Evolutionary conservation across 2,797 vertebrate genomes (phyloP).

Genomic region (Acipenser transmontanus): DNA sequence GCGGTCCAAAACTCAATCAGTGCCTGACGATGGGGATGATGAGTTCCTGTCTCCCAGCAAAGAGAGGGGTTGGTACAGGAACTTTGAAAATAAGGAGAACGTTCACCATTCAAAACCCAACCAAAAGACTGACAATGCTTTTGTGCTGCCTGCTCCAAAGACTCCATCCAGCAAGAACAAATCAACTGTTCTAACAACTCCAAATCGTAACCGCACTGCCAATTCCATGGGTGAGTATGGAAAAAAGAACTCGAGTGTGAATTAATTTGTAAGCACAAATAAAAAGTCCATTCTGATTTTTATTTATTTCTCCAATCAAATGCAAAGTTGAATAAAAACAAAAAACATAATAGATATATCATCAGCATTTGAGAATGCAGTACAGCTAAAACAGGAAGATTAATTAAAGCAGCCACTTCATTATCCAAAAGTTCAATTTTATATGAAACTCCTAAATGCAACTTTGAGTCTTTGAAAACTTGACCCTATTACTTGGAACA

Average conservation of each 20-base stretch:
- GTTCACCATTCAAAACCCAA: constrained; percentile 30
- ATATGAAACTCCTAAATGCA: neutral
- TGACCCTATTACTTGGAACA: too few relatives aligned
- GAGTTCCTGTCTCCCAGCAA: constrained; percentile 39
- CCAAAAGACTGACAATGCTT: constrained; percentile 48
- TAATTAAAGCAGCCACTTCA: too few relatives aligned
- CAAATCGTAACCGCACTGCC: constrained; percentile 39
- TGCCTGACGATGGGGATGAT: constrained; percentile 30
- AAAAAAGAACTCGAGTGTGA: constrained; percentile 11
- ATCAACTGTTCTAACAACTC: constrained; percentile 44
- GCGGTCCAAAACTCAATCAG: constrained; percentile 43
- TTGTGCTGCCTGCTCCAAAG: constrained; percentile 63
- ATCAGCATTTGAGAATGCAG: too few relatives aligned
- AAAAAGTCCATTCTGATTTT: too few relatives aligned
- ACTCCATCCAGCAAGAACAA: constrained; percentile 62
- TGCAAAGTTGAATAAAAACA: too few relatives aligned
- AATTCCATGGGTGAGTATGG: constrained; percentile 58
- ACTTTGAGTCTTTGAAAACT: too few relatives aligned
- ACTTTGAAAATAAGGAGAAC: constrained; percentile 76
- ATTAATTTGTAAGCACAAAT: too few relatives aligned
- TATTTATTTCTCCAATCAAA: too few relatives aligned
- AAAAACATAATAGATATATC: too few relatives aligned
- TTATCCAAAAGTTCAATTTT: neutral
- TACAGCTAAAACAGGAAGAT: too few relatives aligned
- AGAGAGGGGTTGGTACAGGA: constrained; percentile 38